Conservation (phyloP, 2,888 invertebrate species). For the Melanchra persicariae region DNA sequence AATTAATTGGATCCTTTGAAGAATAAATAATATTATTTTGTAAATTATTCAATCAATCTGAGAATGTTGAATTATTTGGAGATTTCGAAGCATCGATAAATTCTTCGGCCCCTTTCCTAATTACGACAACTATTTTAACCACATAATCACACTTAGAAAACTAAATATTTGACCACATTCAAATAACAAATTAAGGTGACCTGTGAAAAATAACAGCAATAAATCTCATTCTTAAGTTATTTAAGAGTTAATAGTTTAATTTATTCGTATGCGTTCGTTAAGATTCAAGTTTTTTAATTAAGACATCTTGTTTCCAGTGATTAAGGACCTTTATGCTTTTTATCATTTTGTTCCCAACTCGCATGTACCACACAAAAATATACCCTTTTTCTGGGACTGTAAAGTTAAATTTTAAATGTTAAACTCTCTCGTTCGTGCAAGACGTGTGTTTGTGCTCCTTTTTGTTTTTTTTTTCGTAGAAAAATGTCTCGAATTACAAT, state of each 20-base stretch:
- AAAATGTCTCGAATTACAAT: slow-evolving; percentile 51
- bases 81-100: background rate
- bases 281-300: slow-evolving; percentile 81
- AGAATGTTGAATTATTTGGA: background rate
- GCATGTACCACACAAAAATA: background rate
- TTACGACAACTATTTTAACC: slow-evolving; percentile 20
- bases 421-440: slow-evolving; percentile 20
- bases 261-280: slow-evolving; percentile 71
- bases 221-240: slow-evolving; percentile 50
- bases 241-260: slow-evolving; percentile 71
- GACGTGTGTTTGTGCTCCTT: slow-evolving; percentile 27
- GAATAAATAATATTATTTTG: background rate
- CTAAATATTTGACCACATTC: slow-evolving; percentile 41
- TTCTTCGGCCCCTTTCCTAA: background rate
- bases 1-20: too few relatives aligned
- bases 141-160: slow-evolving; percentile 18
- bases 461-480: slow-evolving; percentile 32
- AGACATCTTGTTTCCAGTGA: slow-evolving; percentile 80
- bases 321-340: slow-evolving; percentile 76
- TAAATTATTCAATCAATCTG: background rate
- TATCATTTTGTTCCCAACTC: slow-evolving; percentile 67
- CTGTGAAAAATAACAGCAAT: slow-evolving; percentile 63
- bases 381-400: rapidly evolving
- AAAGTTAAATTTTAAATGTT: background rate
- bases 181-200: slow-evolving; percentile 57